Conservation (phyloP, 2,888 invertebrate genomes). For the Melitaea athalia region DNA sequence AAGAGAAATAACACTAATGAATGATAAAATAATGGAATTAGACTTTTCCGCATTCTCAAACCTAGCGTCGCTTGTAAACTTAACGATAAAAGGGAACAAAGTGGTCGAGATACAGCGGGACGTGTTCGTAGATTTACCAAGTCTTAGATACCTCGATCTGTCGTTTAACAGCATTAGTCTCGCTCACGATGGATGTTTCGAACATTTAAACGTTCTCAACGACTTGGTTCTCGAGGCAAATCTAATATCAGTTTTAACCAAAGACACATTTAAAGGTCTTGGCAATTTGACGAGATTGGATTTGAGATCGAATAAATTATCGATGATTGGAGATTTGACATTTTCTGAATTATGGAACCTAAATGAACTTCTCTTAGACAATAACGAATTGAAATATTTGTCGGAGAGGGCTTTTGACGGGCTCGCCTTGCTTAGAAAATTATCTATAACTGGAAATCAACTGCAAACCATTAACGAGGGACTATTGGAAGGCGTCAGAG, state of each 20-base stretch:
- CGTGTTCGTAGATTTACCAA: slow-evolving; percentile 89
- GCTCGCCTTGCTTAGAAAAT: slow-evolving; percentile 86
- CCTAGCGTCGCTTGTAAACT: slow-evolving; percentile 85
- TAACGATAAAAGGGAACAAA: slow-evolving; percentile 89
- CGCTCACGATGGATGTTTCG: slow-evolving; percentile 93
- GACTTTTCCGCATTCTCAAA: slow-evolving; percentile 88
- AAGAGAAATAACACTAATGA: slow-evolving; percentile 86
- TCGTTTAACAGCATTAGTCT: slow-evolving; percentile 93
- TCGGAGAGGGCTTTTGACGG: slow-evolving; percentile 90
- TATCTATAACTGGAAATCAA: slow-evolving; percentile 89
- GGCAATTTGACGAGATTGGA: slow-evolving; percentile 88
- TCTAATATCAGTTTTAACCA: slow-evolving; percentile 88
- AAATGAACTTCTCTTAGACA: slow-evolving; percentile 86
- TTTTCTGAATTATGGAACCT: slow-evolving; percentile 90
- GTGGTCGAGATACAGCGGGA: slow-evolving; percentile 88
- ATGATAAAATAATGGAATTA: slow-evolving; percentile 87
- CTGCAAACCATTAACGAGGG: slow-evolving; percentile 87
- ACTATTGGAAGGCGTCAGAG: slow-evolving; percentile 87
- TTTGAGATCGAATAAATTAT: slow-evolving; percentile 88
- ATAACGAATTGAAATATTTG: slow-evolving; percentile 87
- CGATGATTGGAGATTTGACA: slow-evolving; percentile 89
- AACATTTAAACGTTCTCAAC: slow-evolving; percentile 86
- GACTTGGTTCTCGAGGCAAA: slow-evolving; percentile 91
- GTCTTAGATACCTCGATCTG: slow-evolving; percentile 88
- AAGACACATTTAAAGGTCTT: slow-evolving; percentile 89